Evolutionary conservation across 2,113 vertebrate species (phyloP).

Genomic region (Candoia aspera): DNA sequence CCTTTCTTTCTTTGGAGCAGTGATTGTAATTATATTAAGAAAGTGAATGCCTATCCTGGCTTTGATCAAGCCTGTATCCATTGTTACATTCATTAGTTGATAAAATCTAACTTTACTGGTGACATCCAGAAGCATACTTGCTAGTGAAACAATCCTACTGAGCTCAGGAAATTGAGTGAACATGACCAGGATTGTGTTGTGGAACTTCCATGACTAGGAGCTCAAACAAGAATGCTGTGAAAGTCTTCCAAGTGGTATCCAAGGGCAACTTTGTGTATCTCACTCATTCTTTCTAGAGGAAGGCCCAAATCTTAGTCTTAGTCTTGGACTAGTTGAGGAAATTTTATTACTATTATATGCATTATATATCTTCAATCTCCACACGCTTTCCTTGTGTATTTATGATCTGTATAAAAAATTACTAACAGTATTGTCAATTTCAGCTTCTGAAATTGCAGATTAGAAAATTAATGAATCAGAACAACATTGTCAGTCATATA

Average conservation of each 20-base stretch:
- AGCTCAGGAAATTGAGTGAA: neutral
- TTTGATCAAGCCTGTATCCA: neutral
- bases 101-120: neutral
- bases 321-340: neutral
- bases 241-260: neutral
- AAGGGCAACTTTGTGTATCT: neutral
- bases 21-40: neutral
- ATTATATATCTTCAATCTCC: too few species aligned
- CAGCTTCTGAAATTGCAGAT: neutral
- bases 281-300: neutral
- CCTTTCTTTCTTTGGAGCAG: neutral
- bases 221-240: neutral
- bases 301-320: neutral
- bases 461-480: neutral
- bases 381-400: neutral
- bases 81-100: neutral
- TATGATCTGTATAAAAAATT: neutral
- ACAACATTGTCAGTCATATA: neutral
- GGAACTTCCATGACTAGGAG: neutral
- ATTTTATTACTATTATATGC: neutral
- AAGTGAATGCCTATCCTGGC: too few species aligned
- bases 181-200: neutral
- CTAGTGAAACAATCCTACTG: neutral
- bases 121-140: neutral
- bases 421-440: neutral